Base-by-base conservation (phyloP, 2,797 vertebrate genomes). In the Harpagifer antarcticus region DNA sequence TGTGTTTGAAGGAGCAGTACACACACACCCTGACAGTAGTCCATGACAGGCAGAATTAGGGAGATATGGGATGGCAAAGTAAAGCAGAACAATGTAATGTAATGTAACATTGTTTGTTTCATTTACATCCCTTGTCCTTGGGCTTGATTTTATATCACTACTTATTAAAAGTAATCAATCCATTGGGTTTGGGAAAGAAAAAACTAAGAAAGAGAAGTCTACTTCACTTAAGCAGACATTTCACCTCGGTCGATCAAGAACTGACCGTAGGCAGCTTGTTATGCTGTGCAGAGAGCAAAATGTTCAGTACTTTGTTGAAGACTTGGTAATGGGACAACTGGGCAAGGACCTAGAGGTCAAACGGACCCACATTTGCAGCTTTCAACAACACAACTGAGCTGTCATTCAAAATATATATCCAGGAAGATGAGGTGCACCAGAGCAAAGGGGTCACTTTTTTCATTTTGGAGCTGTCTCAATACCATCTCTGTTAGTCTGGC, bases 381-480 rank as follows among this genome's bases (percentile, higher is more conserved):
- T 50, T 63, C 13, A 50, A 61, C 49, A 37, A n/a, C 60, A 37
- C 11, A 63, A 37, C 60, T 10, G 23, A 47, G 16, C 23, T 31
- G 15, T 62, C 10, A 62, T 31, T 27, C 59, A 63, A 63, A 63
- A 47, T 4, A 19, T 19, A 48, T 14, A n/a, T 63, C 60, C 31
- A 63, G 60, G 12, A 63, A 14, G 60, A 49, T 9, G 45, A 63
- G 17, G n/a, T 15, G 61, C 61, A 40, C n/a, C 47, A 40, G 47
- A 63, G 47, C 31, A 5, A 20, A 37, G 7, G 27, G 47, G n/a
- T 37, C 12, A 40, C 14, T 49, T 50, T 19, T 50, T 19, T 3
- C 6, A 63, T 50, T 9, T 37, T 4, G 14, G 45, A 37, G 61
- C 27, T 62, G 27, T 62, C 23, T 31, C 59, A 47, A 43, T 17